A percentile compares a stretch with the other conserved stretches of the same genome.
These are phyloP conservation scores for Moxostoma hubbsi DNA, from an alignment of 2,797 vertebrate species.

Conservation along the genomic window DNA sequence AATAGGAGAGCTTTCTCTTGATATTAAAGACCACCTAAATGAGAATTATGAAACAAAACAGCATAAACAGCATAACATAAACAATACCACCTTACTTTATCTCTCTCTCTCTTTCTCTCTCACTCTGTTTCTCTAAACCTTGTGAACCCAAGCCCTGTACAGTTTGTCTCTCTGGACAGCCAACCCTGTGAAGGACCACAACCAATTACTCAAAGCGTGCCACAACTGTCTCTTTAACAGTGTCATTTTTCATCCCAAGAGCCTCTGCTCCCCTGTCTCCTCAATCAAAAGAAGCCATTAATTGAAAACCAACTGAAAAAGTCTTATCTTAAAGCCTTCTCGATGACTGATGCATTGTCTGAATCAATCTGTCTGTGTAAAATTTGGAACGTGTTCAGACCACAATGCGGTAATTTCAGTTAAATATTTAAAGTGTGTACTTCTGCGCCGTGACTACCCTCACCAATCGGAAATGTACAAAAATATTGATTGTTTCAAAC, in stretches of 20 bases:
- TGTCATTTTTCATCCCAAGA: conserved; percentile 72
- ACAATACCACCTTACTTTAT: too few species aligned
- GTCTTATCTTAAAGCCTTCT: conserved; percentile 19
- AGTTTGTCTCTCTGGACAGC: conserved; percentile 64
- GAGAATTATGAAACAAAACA: too few species aligned
- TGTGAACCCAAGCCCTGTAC: conserved; percentile 46
- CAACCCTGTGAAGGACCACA: conserved; percentile 64
- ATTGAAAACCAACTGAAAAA: conserved; percentile 58
- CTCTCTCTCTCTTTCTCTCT: background rate
- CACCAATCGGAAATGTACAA: too few species aligned
- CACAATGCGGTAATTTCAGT: background rate
- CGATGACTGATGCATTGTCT: conserved; percentile 19
- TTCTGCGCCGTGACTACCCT: too few species aligned
- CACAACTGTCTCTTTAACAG: conserved; percentile 73
- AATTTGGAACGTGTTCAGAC: conserved; percentile 4
- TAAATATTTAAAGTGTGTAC: too few species aligned
- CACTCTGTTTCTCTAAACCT: conserved; percentile 3
- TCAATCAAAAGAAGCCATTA: conserved; percentile 58
- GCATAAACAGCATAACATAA: too few species aligned
- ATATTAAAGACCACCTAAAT: too few species aligned
- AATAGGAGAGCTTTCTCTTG: too few species aligned
- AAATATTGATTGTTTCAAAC: too few species aligned
- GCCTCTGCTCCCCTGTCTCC: conserved; percentile 51
- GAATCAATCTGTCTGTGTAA: conserved; percentile 1
- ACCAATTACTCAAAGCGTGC: conserved; percentile 74